These are phyloP conservation scores for Eupeodes latifasciatus DNA, from an alignment of 2,888 invertebrate genomes.

Conservation along the genomic window DNA sequence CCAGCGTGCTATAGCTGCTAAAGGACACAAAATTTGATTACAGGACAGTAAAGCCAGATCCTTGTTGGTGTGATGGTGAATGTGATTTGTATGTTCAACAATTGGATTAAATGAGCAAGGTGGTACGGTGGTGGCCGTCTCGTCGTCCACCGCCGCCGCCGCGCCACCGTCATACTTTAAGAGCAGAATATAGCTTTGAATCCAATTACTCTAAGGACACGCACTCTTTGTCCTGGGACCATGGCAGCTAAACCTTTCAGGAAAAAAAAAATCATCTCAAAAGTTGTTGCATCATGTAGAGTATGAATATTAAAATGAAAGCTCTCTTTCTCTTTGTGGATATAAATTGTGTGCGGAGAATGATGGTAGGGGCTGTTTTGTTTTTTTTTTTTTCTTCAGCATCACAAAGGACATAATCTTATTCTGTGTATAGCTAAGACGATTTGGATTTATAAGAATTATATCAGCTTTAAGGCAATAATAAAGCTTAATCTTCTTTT, in stretches of 20 bases:
- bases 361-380: neutral
- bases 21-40: slow-evolving; percentile 70
- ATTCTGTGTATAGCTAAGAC: neutral
- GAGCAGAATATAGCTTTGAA: slow-evolving; percentile 23
- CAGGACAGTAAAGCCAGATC: slow-evolving; percentile 29
- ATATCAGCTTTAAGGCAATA: neutral
- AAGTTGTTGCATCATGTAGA: neutral
- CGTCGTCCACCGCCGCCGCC: neutral
- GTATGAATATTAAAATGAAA: neutral
- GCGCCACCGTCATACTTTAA: neutral
- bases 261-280: neutral
- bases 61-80: slow-evolving; percentile 30
- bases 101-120: slow-evolving; percentile 62
- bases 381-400: no score
- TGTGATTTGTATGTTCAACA: slow-evolving; percentile 65
- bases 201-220: slow-evolving; percentile 53
- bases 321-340: neutral
- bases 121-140: neutral
- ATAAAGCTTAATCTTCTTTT: neutral
- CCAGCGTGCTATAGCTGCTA: slow-evolving; percentile 18
- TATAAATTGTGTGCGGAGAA: neutral
- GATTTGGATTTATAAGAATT: neutral
- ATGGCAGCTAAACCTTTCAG: slow-evolving; percentile 16
- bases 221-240: slow-evolving; percentile 11
- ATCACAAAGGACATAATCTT: no score